These are phyloP conservation scores for Drosophila kepulauana DNA, from an alignment of 1,140 invertebrate genomes.

Conservation along the genomic window DNA sequence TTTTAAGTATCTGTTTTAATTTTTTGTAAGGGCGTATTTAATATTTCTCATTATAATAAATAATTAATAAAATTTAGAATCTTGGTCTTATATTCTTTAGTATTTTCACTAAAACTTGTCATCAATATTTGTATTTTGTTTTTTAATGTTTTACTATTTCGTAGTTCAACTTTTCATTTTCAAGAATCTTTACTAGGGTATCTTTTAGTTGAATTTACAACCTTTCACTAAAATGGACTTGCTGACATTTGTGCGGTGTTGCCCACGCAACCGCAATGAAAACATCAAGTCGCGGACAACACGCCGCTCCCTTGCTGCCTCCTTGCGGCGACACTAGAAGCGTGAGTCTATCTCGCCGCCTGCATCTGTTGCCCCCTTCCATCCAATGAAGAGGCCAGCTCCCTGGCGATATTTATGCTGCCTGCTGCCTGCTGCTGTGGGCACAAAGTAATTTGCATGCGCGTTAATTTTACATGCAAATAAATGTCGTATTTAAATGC, in stretches of 20 bases:
- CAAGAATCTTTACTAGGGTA: constrained; percentile 8
- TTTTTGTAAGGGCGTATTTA: too few species aligned
- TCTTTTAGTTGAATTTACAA: background rate
- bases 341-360: constrained; percentile 30
- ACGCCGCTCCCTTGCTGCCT: background rate
- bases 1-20: too few species aligned
- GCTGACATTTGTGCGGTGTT: constrained; percentile 13
- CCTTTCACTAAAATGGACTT: background rate
- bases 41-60: too few species aligned
- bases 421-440: constrained; percentile 37
- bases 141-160: too few species aligned
- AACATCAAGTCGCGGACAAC: constrained; percentile 41
- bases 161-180: background rate
- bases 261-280: constrained; percentile 72
- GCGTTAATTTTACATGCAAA: constrained; percentile 84
- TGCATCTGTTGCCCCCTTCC: constrained; percentile 10
- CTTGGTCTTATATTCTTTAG: too few species aligned
- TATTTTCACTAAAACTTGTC: too few species aligned
- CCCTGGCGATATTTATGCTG: constrained; percentile 52
- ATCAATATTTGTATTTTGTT: too few species aligned
- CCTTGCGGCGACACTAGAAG: constrained; percentile 10
- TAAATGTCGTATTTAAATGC: constrained; percentile 85
- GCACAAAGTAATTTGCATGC: constrained; percentile 77
- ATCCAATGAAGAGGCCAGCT: background rate
- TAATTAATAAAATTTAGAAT: too few species aligned